Evolutionary conservation across 2,888 invertebrate genomes (phyloP).

Genomic region (Dynastes grantii): DNA sequence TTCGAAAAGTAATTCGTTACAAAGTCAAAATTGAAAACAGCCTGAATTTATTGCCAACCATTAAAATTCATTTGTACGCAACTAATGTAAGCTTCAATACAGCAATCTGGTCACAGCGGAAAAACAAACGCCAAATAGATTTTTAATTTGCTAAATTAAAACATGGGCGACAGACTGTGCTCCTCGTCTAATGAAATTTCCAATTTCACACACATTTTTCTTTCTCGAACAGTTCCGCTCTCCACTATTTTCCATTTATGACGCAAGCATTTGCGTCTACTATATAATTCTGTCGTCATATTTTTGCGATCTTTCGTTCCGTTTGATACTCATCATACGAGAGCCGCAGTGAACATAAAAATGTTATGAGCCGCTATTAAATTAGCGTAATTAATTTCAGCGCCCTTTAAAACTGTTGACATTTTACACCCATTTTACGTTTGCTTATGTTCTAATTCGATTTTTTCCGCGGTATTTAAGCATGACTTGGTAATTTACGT

Average conservation of each 20-base stretch:
- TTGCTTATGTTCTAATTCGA: too few species aligned
- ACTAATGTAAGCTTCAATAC: background rate
- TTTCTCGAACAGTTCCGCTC: background rate
- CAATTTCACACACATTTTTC: background rate
- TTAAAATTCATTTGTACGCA: too few species aligned
- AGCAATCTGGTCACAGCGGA: too few species aligned
- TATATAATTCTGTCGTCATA: background rate
- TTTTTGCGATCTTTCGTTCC: background rate
- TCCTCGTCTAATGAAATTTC: slow-evolving; percentile 7
- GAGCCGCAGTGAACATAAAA: background rate
- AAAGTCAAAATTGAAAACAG: too few species aligned
- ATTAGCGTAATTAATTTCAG: slow-evolving; percentile 19
- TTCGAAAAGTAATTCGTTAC: too few species aligned
- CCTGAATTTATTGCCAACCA: too few species aligned
- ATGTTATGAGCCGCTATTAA: background rate
- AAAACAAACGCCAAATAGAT: background rate
- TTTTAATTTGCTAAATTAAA: slow-evolving; percentile 27
- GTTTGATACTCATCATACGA: background rate
- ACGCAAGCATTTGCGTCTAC: background rate
- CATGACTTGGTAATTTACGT: too few species aligned
- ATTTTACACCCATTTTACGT: background rate
- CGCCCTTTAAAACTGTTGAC: background rate
- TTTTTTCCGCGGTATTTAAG: too few species aligned
- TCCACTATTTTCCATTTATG: background rate
- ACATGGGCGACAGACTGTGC: background rate